A percentile compares a stretch with the other conserved stretches of the same genome.
Conservation (phyloP, 30 jellyfish, hydroid and myxozoan genomes). For the Phacellophora camtschatica region DNA sequence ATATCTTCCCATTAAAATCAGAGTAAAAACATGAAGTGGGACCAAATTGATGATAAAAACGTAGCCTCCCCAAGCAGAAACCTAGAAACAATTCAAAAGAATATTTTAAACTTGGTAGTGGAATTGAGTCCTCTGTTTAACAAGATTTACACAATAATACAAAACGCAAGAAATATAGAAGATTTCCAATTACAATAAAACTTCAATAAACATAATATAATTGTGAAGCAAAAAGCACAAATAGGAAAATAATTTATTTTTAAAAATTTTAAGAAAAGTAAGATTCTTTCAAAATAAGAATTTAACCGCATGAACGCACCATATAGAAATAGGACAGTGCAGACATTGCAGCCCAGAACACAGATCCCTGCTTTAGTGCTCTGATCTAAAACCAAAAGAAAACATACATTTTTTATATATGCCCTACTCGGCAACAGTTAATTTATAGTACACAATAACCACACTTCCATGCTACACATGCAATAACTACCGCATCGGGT, state of each 20-base stretch:
- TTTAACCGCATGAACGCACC: slow-evolving; percentile 62
- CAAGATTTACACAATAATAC: too few relatives aligned
- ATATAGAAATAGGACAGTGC: slow-evolving; percentile 95
- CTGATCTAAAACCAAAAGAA: slow-evolving; percentile 53
- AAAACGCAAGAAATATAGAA: too few relatives aligned
- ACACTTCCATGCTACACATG: too few relatives aligned
- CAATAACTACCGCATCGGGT: too few relatives aligned
- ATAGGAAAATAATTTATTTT: too few relatives aligned
- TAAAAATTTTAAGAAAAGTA: too few relatives aligned
- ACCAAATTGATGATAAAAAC: slow-evolving; percentile 95
- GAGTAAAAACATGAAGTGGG: slow-evolving; percentile 96
- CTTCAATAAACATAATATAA: not conserved
- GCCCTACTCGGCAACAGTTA: too few relatives aligned
- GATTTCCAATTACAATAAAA: not conserved
- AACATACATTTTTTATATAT: too few relatives aligned
- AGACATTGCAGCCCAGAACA: slow-evolving; percentile 91
- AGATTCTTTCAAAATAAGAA: not conserved
- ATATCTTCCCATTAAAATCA: slow-evolving; percentile 94
- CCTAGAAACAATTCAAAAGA: slow-evolving; percentile 48
- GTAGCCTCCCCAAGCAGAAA: slow-evolving; percentile 99
- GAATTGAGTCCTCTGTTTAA: too few relatives aligned
- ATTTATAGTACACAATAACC: too few relatives aligned
- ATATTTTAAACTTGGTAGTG: too few relatives aligned
- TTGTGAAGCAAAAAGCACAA: too few relatives aligned
- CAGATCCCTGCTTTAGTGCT: slow-evolving; percentile 90